Conservation (phyloP, 2,797 vertebrate species). For the Tragopan temminckii region DNA sequence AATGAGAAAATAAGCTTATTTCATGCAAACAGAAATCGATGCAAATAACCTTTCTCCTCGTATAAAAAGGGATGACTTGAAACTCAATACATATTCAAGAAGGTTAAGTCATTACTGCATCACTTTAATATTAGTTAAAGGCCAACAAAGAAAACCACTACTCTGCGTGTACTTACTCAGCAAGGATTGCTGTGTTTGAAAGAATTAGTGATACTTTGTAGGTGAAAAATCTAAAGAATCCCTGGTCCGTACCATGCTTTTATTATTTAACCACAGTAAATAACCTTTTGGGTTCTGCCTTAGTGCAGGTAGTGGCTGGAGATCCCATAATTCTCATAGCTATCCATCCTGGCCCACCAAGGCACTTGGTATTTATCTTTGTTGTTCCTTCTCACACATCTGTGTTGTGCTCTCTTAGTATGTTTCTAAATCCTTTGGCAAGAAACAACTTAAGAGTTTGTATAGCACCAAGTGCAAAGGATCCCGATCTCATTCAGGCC, state of each 20-base stretch:
- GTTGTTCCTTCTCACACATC: background rate
- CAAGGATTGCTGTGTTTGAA: conserved; percentile 6
- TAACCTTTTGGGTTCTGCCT: background rate
- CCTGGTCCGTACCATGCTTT: background rate
- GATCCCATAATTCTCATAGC: background rate
- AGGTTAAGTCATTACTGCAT: conserved; percentile 79
- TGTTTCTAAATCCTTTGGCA: background rate
- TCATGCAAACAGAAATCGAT: conserved; percentile 82
- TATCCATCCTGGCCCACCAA: background rate
- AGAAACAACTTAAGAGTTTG: background rate
- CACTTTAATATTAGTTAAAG: conserved; percentile 73
- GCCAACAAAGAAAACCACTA: conserved; percentile 66
- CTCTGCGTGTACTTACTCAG: conserved; percentile 49
- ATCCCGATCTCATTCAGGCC: background rate
- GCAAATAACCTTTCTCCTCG: conserved; percentile 80
- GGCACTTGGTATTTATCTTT: background rate
- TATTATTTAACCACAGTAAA: background rate
- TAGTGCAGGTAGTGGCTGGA: background rate
- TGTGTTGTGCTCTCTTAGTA: background rate
- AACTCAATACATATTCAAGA: conserved; percentile 80
- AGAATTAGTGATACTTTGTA: background rate
- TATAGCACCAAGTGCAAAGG: background rate
- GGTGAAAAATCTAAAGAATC: background rate
- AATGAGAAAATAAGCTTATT: conserved; percentile 84
- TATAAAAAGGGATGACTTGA: conserved; percentile 81